phyloP scores from a whole-genome alignment of 2,888 invertebrate species.

The Lamellibrachia columna region DNA sequence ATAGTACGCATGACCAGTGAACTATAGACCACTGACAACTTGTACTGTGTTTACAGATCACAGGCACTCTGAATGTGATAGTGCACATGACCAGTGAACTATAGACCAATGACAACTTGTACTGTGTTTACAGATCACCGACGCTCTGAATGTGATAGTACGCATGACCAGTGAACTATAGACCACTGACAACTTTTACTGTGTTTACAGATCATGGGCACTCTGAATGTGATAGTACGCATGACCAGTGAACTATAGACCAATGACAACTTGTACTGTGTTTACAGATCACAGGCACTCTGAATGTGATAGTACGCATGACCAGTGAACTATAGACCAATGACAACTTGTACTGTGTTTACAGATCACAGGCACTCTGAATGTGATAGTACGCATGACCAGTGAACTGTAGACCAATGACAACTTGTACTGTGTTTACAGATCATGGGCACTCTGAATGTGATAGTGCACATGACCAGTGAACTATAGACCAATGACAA shows the following conservation, averaged over 20 bases:
- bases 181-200: slow-evolving; percentile 68
- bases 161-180: slow-evolving; percentile 95
- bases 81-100: slow-evolving; percentile 95
- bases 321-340: slow-evolving; percentile 96
- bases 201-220: slow-evolving; percentile 82
- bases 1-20: slow-evolving; percentile 94
- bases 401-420: slow-evolving; percentile 93
- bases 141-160: slow-evolving; percentile 94
- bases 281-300: slow-evolving; percentile 85
- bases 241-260: slow-evolving; percentile 97
- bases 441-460: slow-evolving; percentile 94
- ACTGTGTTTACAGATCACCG: slow-evolving; percentile 77
- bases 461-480: slow-evolving; percentile 94
- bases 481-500: slow-evolving; percentile 88
- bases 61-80: slow-evolving; percentile 94
- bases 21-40: slow-evolving; percentile 77
- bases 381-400: slow-evolving; percentile 95
- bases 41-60: slow-evolving; percentile 73
- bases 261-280: slow-evolving; percentile 68
- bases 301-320: slow-evolving; percentile 96
- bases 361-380: slow-evolving; percentile 91
- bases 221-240: slow-evolving; percentile 92
- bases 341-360: slow-evolving; percentile 32
- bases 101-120: slow-evolving; percentile 78
- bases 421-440: slow-evolving; percentile 56